phyloP scores from a whole-genome alignment of 1,140 invertebrate genomes.

The Chironomus tepperi region DNA sequence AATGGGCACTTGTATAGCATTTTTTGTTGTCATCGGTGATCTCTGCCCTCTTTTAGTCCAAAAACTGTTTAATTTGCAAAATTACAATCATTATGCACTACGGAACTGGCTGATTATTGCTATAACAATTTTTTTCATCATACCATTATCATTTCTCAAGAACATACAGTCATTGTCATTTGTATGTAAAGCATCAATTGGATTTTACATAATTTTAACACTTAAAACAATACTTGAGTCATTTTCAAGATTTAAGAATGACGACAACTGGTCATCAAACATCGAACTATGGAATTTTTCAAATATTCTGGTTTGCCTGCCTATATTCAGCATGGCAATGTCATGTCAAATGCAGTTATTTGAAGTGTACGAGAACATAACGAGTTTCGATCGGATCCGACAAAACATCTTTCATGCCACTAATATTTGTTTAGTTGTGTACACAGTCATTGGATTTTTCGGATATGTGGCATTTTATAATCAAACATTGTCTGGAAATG shows the following conservation, averaged over 20 bases:
- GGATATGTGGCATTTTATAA: conserved; percentile 89
- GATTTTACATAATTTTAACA: conserved; percentile 83
- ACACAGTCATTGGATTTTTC: conserved; percentile 82
- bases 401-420: conserved; percentile 78
- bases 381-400: conserved; percentile 69
- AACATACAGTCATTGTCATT: conserved; percentile 85
- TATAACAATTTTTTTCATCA: conserved; percentile 73
- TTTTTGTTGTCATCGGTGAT: conserved; percentile 96
- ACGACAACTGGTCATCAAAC: conserved; percentile 61
- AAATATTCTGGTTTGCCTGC: conserved; percentile 80
- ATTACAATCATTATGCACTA: conserved; percentile 46
- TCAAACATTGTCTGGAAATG: conserved; percentile 75
- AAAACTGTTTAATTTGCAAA: conserved; percentile 66
- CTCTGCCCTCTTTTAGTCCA: conserved; percentile 83
- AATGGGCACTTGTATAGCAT: conserved; percentile 89
- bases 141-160: conserved; percentile 81
- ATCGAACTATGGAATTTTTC: conserved; percentile 76
- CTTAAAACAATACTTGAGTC: conserved; percentile 57
- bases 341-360: conserved; percentile 96
- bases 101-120: conserved; percentile 37
- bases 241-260: conserved; percentile 26
- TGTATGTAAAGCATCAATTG: conserved; percentile 79
- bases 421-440: conserved; percentile 83
- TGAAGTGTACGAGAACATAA: conserved; percentile 85
- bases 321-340: conserved; percentile 91